Conservation (phyloP, 2,797 vertebrate genomes). For the Rhinichthys osculus region DNA sequence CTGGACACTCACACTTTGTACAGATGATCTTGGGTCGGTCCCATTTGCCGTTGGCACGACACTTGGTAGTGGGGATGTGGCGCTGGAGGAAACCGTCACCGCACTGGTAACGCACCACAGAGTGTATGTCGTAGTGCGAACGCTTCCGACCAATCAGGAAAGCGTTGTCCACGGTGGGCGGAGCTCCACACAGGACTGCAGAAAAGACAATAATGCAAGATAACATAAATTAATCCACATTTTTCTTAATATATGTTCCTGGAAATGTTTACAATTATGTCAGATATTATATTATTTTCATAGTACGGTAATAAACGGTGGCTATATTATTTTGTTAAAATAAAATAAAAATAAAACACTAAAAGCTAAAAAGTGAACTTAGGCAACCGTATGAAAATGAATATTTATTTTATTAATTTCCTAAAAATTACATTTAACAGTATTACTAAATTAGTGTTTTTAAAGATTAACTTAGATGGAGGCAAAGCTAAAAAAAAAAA, state of each 20-base stretch:
- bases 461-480: not conserved
- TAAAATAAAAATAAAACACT: not conserved
- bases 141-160: conserved; percentile 86
- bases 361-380: not conserved
- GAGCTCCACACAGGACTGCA: conserved; percentile 90
- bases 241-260: not conserved
- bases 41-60: conserved; percentile 93
- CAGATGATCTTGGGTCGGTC: conserved; percentile 93
- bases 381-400: not conserved
- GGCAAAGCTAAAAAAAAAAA: not conserved
- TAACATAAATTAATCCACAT: not conserved
- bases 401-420: not conserved
- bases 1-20: conserved; percentile 86
- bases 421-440: conserved; percentile 1
- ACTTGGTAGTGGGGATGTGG: conserved; percentile 89
- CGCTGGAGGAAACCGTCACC: conserved; percentile 88
- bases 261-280: not conserved
- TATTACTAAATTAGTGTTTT: not conserved
- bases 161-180: conserved; percentile 88
- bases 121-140: conserved; percentile 91
- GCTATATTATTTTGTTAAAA: not conserved
- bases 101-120: conserved; percentile 92
- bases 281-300: not conserved
- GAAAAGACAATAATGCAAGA: conserved; percentile 14
- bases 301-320: not conserved